phyloP scores from a whole-genome alignment of 2,888 invertebrate species.

The Hofmannophila pseudospretella region DNA sequence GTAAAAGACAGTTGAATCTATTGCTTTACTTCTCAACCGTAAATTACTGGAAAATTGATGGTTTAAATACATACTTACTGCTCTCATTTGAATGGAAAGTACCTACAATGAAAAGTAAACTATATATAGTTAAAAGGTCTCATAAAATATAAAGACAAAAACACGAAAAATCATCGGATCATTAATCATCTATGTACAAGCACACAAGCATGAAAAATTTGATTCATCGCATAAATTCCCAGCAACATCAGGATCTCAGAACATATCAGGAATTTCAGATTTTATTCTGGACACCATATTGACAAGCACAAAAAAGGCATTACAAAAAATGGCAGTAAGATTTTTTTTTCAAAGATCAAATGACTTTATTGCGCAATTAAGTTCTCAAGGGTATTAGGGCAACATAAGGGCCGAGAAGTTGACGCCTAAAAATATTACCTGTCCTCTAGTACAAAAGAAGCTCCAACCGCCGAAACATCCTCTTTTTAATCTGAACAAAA shows the following conservation, averaged over 20 bases:
- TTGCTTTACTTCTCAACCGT: too few species aligned
- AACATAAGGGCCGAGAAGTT: conserved; percentile 11
- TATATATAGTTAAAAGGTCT: neutral
- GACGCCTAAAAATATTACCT: neutral
- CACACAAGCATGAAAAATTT: too few species aligned
- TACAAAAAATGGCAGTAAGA: too few species aligned
- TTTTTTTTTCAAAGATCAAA: neutral
- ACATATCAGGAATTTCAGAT: neutral
- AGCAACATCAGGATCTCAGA: neutral
- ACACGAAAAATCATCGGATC: too few species aligned
- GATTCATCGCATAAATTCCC: neutral
- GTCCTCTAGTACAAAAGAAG: neutral
- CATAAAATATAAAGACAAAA: neutral
- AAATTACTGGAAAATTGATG: too few species aligned
- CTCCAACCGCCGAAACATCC: neutral
- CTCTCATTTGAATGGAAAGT: too few species aligned
- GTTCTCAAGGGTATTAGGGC: conserved; percentile 21
- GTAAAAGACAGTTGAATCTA: neutral
- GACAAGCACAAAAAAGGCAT: too few species aligned
- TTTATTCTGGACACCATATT: too few species aligned
- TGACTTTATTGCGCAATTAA: conserved; percentile 7
- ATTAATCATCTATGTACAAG: too few species aligned
- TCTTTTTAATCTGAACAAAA: too few species aligned
- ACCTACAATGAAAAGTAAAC: too few species aligned
- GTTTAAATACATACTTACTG: too few species aligned